Evolutionary conservation across 1,140 invertebrate genomes (phyloP).

Genomic region (Pseudomyrmex gracilis): DNA sequence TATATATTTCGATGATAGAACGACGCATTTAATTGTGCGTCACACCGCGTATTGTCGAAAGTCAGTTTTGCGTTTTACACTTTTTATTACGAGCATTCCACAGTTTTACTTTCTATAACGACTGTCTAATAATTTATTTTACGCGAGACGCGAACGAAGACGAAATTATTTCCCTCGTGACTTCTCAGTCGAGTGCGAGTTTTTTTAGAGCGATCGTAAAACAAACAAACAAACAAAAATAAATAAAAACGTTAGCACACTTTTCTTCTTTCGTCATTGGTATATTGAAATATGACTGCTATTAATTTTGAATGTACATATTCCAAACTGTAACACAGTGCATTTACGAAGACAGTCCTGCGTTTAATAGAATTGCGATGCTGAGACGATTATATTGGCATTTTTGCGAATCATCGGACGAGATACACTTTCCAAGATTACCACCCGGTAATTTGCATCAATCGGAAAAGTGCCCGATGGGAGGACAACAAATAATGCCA

Average conservation of each 20-base stretch:
- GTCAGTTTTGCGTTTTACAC: conserved; percentile 29
- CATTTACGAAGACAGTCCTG: conserved; percentile 41
- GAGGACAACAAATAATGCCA: conserved; percentile 5
- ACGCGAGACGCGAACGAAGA: conserved; percentile 32
- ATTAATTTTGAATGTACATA: conserved; percentile 54
- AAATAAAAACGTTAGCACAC: conserved; percentile 33
- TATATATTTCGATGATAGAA: conserved; percentile 48
- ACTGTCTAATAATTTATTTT: conserved; percentile 25
- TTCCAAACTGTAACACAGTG: conserved; percentile 46
- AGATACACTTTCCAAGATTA: conserved; percentile 79
- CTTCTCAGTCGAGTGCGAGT: too few species aligned
- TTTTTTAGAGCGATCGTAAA: too few species aligned
- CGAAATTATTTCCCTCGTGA: too few species aligned
- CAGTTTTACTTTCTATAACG: conserved; percentile 71
- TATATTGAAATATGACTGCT: conserved; percentile 1
- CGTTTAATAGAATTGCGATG: conserved; percentile 26
- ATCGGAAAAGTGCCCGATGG: conserved; percentile 73
- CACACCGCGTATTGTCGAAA: conserved; percentile 39
- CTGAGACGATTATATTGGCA: conserved; percentile 45
- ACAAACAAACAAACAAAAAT: neutral
- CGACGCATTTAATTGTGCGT: conserved; percentile 33
- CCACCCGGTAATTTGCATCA: conserved; percentile 70
- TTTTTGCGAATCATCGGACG: conserved; percentile 66
- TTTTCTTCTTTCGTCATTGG: conserved; percentile 22
- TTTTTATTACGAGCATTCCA: conserved; percentile 78